These are phyloP conservation scores for Bos taurus DNA, from an alignment of 2,113 vertebrate species.

Conservation along the genomic window ARS-UCD2.0 NC_037357.1:34816501-34817000, in stretches of 20 bases:
- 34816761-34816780: neutral
- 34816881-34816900: neutral
- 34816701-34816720: neutral
- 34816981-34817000: neutral
- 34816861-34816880: neutral
- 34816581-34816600: neutral
- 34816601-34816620: neutral
- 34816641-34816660: neutral
- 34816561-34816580: neutral
- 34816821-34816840: neutral
- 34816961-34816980: neutral
- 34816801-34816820: neutral
- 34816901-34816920: neutral
- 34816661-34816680: neutral
- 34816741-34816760: neutral
- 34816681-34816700: neutral
- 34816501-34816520: neutral
- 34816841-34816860: neutral
- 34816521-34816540: neutral
- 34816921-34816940: neutral
- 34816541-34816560: neutral
- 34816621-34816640: neutral
- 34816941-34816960: neutral
- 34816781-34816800: neutral
- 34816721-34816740: neutral